phyloP scores from a whole-genome alignment of 2,888 invertebrate genomes.

The Polymixis lichenea region DNA sequence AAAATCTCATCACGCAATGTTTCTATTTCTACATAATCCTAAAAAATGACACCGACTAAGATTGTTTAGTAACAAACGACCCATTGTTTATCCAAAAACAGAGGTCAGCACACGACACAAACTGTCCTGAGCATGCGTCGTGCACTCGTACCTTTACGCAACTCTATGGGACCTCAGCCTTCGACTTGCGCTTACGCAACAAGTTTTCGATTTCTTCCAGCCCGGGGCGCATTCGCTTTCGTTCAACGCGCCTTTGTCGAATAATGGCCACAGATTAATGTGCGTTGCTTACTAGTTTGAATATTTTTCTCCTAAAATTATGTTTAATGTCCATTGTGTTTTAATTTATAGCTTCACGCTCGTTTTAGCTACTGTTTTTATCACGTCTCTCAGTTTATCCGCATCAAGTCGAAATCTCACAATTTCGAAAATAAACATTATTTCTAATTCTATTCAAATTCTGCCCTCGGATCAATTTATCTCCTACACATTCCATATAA shows the following conservation, averaged over 20 bases:
- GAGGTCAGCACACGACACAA: conserved; percentile 63
- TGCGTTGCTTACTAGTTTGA: conserved; percentile 23
- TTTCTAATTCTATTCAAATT: background rate
- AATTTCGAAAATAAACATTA: background rate
- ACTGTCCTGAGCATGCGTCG: conserved; percentile 65
- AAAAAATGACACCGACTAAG: conserved; percentile 57
- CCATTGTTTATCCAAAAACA: conserved; percentile 64
- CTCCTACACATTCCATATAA: conserved; percentile 3
- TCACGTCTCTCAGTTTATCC: background rate
- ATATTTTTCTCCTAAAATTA: conserved; percentile 40
- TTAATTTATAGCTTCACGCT: conserved; percentile 29
- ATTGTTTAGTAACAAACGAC: conserved; percentile 62
- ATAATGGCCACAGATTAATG: conserved; percentile 46
- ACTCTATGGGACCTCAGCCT: conserved; percentile 77
- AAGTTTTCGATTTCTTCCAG: conserved; percentile 86
- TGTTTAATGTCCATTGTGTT: conserved; percentile 9
- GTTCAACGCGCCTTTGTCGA: conserved; percentile 67
- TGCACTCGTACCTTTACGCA: conserved; percentile 76
- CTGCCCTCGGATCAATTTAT: background rate
- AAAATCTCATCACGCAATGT: conserved; percentile 19
- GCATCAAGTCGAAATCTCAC: background rate
- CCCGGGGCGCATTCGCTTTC: conserved; percentile 82
- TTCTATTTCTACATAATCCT: conserved; percentile 39
- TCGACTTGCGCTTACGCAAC: conserved; percentile 84
- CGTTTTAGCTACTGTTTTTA: conserved; percentile 16